Evolutionary conservation across 2,113 vertebrate species (phyloP), one percentile per base, ranked within the genome.

Genomic region (Dinomys branickii): DNA sequence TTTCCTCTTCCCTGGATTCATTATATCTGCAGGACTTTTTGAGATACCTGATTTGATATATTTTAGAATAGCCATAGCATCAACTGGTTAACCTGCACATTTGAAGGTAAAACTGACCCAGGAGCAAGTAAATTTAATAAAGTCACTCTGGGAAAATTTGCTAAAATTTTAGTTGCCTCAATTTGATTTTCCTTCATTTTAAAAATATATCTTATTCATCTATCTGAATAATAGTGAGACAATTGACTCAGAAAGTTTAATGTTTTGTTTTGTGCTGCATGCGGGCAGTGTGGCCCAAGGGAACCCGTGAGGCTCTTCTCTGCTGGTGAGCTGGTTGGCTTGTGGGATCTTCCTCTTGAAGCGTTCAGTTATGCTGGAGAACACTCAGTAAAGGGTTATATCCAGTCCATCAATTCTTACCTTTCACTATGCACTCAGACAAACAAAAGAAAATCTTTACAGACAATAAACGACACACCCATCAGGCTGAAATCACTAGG

Each of bases 231-330:
- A 30, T 7, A 0, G 30, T 47, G 41, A 85, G 80, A 63, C 41
- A 54, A 9, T 61, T n/a, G 41, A 38, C n/a, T 80, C 38, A 38
- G 14, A 69, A 24, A 47, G 13, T 38, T 78, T 26, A 52, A 0
- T 3, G 11, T 28, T 50, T 52, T 82, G 41, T 41, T 69, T 26
- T 1, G 6, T 28, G 35, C 58, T 44, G 50, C 5, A 7, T 52
- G n/a, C n/a, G 35, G 14, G 30, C 1, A 3, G 0, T 35, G 24
- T 50, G 50, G 35, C 30, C 14, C 33, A 7, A 0, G 33, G 4
- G 1, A 2, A 5, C 26, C 19, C 35, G 1, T 8, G 85, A 1
- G 3, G 11, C 24, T 30, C 41, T 56, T n/a, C 44, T 58, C 33
- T 41, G 3, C 5, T 61, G 30, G 0, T 52, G 7, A 22, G 4